Percentiles rank a stretch among this genome's conserved stretches.
Conservation (phyloP, 2,797 vertebrate species). For the Thripadectes ignobilis region DNA sequence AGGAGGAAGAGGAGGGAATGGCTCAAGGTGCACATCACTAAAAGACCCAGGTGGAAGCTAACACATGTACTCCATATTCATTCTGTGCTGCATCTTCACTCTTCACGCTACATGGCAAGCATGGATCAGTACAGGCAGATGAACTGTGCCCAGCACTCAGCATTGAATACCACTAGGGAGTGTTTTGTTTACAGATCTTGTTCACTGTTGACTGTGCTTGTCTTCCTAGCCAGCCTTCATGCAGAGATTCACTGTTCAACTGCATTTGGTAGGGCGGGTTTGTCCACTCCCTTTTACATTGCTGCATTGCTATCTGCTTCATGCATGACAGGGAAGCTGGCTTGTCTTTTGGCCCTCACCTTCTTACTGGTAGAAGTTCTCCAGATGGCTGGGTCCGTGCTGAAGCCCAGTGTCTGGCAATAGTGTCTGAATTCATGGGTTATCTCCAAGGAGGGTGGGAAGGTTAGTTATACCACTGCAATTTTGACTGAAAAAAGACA, state of each 20-base stretch:
- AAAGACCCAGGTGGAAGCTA: slow-evolving; percentile 4
- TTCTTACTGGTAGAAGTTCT: not conserved
- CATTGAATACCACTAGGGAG: slow-evolving; percentile 31
- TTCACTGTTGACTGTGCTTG: slow-evolving; percentile 33
- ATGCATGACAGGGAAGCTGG: accelerated
- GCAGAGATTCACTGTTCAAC: not conserved
- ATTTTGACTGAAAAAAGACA: not conserved
- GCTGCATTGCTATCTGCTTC: not conserved
- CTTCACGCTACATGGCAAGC: slow-evolving; percentile 24
- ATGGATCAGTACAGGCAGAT: slow-evolving; percentile 32
- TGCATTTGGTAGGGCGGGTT: not conserved
- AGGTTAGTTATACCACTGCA: not conserved
- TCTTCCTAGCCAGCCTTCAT: not conserved
- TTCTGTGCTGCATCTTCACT: slow-evolving; percentile 3
- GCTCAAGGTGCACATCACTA: not conserved
- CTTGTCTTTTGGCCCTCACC: not conserved
- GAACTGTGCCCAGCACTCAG: slow-evolving; percentile 20
- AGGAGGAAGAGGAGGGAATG: not conserved
- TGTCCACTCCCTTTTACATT: not conserved
- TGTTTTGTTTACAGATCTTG: slow-evolving; percentile 68
- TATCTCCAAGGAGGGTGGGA: not conserved
- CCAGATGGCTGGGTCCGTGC: not conserved
- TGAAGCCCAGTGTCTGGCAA: not conserved
- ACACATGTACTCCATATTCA: not conserved
- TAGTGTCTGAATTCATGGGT: not conserved